Evolutionary conservation across 2,888 invertebrate species (phyloP), one percentile per base, ranked within the genome.

Genomic region (Epiblema foenella): DNA sequence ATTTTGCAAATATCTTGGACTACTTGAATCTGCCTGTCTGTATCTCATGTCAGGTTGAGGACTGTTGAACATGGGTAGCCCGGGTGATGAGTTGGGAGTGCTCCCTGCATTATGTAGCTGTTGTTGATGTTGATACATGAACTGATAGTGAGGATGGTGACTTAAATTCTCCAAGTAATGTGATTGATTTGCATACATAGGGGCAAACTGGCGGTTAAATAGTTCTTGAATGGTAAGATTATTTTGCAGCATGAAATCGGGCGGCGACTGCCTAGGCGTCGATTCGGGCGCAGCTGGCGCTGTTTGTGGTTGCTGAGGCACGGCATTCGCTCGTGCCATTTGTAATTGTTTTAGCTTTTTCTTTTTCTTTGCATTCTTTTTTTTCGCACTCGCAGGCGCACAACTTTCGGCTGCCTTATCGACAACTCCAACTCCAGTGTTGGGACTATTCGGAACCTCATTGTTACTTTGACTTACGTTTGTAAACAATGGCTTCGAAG

Each of bases 141-240:
- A 79, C 74, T 88, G 87, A 81, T 83, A 90, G 69, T 90, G 89
- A 68, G 91, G 91, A 75, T 91, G 90, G 74, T 90, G 81, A 20
- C 83, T 79, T 17, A 90, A 75, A 75, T 91, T 92, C 82, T 91
- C 90, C 65, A 91, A 78, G 78, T 91, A 90, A 54, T 87, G 87
- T 7, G 90, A 80, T 79, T 83, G 79, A 73, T 77, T 81, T 46
- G 85, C 84, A 83, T 90, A 89, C 73, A 87, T 74, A 10, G 89
- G 88, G 57, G 85, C 82, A 68, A 85, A 80, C 72, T 89, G 86
- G 46, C 80, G 83, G 33, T 79, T 73, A 76, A 89, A 88, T 71
- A 86, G 79, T 20, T 91, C 86, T 58, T 90, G 86, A 24, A 89
- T 78, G n/a, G 85, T 80, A 15, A 75, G 18, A 29, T 71, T 60